phyloP scores from a whole-genome alignment of 2,888 invertebrate species.

The Ariolimax columbianus region DNA sequence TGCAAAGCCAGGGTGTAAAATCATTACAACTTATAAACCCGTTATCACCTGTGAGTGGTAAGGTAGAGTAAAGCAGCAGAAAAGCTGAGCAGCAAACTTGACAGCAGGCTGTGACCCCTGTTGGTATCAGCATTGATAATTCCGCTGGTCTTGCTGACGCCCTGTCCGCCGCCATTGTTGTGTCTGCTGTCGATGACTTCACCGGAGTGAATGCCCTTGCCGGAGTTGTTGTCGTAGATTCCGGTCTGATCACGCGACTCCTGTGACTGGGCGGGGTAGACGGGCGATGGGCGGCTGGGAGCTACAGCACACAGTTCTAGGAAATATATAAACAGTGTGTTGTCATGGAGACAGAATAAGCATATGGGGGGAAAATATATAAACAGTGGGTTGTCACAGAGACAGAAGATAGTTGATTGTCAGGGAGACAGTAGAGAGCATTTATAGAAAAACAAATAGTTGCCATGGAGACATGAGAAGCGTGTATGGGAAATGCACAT shows the following conservation, averaged over 20 bases:
- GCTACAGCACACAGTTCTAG: constrained; percentile 20
- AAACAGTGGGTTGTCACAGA: not conserved
- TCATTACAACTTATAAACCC: no score
- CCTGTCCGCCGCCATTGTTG: not conserved
- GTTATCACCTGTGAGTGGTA: constrained; percentile 2
- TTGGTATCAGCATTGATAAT: constrained; percentile 27
- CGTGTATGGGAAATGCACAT: no score
- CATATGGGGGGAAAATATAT: not conserved
- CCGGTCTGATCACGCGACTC: constrained; percentile 36
- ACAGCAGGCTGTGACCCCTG: not conserved
- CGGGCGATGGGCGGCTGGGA: not conserved
- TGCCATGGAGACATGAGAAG: not conserved
- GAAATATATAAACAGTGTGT: not conserved
- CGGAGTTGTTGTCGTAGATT: constrained; percentile 28
- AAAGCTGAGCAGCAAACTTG: not conserved
- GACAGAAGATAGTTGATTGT: not conserved
- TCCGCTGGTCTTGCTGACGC: not conserved
- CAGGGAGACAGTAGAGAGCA: not conserved
- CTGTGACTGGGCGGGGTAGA: constrained; percentile 41
- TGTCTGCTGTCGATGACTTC: constrained; percentile 32
- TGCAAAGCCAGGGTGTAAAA: no score
- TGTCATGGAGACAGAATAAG: not conserved
- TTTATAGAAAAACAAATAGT: not conserved
- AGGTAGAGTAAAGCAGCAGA: not conserved
- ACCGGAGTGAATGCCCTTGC: constrained; percentile 13